Percentiles rank a stretch among this genome's conserved stretches.
Evolutionary conservation across 1,140 invertebrate species (phyloP).

Genomic region (Diorhabda sublineata): DNA sequence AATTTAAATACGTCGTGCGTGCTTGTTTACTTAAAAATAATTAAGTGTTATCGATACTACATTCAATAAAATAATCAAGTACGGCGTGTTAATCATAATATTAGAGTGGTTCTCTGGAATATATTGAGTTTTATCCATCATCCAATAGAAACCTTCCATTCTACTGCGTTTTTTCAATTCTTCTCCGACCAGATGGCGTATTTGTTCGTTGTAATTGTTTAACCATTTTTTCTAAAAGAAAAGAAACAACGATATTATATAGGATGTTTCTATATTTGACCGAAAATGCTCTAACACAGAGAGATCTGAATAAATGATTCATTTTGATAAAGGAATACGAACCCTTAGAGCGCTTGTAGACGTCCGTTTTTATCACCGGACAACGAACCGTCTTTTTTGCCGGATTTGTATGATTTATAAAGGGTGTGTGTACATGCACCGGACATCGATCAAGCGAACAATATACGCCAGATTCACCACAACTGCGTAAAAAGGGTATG

Average conservation of each 20-base stretch:
- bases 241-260: background rate
- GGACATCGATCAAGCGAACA: too few relatives aligned
- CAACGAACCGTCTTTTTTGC: too few relatives aligned
- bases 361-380: too few relatives aligned
- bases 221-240: conserved; percentile 66
- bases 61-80: conserved; percentile 4
- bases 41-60: background rate
- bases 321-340: too few relatives aligned
- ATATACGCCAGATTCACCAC: too few relatives aligned
- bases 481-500: too few relatives aligned
- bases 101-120: conserved; percentile 52
- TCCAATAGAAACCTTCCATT: conserved; percentile 71
- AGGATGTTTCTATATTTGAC: too few relatives aligned
- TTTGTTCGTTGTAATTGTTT: conserved; percentile 72
- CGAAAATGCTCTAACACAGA: too few relatives aligned
- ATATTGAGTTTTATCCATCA: conserved; percentile 71
- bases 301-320: too few relatives aligned
- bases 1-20: background rate
- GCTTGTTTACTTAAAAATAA: background rate
- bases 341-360: too few relatives aligned
- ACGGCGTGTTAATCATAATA: conserved; percentile 2
- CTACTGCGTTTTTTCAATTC: conserved; percentile 65
- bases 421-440: too few relatives aligned
- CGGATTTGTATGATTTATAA: too few relatives aligned
- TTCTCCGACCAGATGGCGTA: conserved; percentile 63